Conservation (phyloP, 2,797 vertebrate species). For the Eulemur mongoz region DNA sequence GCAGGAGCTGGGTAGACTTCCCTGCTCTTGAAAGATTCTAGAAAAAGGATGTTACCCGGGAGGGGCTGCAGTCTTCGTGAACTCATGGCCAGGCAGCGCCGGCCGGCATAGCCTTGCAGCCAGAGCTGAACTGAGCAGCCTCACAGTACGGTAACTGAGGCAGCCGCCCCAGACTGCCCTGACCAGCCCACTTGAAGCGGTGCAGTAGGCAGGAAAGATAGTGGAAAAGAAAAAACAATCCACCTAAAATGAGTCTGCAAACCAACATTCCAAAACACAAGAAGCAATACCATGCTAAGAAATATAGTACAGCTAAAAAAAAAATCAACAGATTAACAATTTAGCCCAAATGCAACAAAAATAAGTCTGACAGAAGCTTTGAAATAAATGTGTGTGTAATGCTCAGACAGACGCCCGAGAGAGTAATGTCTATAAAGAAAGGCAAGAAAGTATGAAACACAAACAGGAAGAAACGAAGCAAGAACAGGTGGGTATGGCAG, state of each 20-base stretch:
- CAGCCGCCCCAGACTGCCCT: not conserved
- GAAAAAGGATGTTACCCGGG: not conserved
- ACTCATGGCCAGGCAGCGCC: not conserved
- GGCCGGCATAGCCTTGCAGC: not conserved
- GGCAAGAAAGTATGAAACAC: not conserved
- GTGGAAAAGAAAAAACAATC: not conserved
- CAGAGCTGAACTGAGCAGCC: not conserved
- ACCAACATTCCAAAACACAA: fast-evolving
- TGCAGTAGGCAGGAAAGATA: no score
- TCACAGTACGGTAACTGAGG: not conserved
- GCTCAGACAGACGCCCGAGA: not conserved
- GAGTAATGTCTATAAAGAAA: no score
- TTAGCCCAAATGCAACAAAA: no score
- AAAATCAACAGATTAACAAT: not conserved
- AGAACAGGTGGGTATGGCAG: not conserved
- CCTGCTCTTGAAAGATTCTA: not conserved
- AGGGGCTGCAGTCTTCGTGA: fast-evolving
- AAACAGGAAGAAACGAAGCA: not conserved
- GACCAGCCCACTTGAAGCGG: not conserved
- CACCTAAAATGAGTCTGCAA: not conserved
- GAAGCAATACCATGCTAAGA: not conserved
- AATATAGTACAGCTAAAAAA: no score
- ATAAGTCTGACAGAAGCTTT: not conserved
- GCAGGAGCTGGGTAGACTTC: not conserved
- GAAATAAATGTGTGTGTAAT: not conserved